Conservation (phyloP, 2,888 invertebrate genomes). For the Trachelus iudaicus region DNA sequence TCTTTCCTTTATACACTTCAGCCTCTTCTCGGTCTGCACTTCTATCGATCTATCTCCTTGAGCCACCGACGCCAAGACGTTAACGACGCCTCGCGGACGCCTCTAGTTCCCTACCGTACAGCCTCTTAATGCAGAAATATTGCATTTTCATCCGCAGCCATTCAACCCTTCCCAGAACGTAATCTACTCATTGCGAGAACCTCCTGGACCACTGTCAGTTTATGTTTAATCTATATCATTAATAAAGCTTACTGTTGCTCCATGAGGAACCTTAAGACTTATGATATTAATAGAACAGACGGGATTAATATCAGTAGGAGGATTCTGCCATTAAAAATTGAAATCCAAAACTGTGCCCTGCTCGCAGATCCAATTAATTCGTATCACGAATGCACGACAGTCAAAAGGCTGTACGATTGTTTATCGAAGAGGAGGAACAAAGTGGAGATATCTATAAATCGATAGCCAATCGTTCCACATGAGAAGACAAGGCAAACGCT, state of each 20-base stretch:
- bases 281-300: slow-evolving; percentile 47
- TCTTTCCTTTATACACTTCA: neutral
- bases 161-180: slow-evolving; percentile 33
- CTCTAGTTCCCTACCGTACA: slow-evolving; percentile 6
- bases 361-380: neutral
- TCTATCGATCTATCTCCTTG: slow-evolving; percentile 9
- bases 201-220: slow-evolving; percentile 46
- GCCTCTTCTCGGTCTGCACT: slow-evolving; percentile 1
- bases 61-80: neutral
- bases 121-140: slow-evolving; percentile 35
- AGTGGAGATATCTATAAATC: neutral
- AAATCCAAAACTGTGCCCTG: neutral
- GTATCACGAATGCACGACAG: neutral
- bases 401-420: neutral
- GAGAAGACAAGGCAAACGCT: neutral
- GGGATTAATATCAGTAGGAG: slow-evolving; percentile 11
- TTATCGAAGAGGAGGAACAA: neutral
- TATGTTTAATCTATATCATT: slow-evolving; percentile 59
- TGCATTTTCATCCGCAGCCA: slow-evolving; percentile 31
- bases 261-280: slow-evolving; percentile 42
- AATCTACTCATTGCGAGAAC: slow-evolving; percentile 16
- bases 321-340: neutral
- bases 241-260: slow-evolving; percentile 55
- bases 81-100: neutral
- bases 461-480: neutral